These are phyloP conservation scores for Argopecten irradians DNA, from an alignment of 1,140 invertebrate genomes.

Conservation along the genomic window DNA sequence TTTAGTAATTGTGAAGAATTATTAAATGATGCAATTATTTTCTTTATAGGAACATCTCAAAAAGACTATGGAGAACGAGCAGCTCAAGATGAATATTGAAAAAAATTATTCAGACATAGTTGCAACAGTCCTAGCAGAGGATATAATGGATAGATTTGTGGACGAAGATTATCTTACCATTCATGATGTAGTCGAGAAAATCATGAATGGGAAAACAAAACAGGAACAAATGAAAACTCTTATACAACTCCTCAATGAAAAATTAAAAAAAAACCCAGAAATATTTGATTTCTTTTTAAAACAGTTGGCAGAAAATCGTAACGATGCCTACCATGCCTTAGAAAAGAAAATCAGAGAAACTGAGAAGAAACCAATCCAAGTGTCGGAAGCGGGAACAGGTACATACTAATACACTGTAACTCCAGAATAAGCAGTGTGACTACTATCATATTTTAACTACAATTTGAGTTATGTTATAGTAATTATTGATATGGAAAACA, in stretches of 20 bases:
- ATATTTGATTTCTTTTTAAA: not conserved
- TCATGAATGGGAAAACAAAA: not conserved
- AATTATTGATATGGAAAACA: too few relatives aligned
- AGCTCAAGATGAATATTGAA: not conserved
- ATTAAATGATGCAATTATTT: too few relatives aligned
- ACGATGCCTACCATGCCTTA: not conserved
- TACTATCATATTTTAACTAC: too few relatives aligned
- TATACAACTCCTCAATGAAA: not conserved
- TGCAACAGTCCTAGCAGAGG: not conserved
- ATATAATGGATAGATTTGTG: not conserved
- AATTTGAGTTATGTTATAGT: too few relatives aligned
- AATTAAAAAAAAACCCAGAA: not conserved
- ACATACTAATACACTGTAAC: too few relatives aligned
- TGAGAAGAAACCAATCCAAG: not conserved
- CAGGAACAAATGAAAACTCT: not conserved
- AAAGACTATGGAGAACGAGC: too few relatives aligned
- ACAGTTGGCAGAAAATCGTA: not conserved
- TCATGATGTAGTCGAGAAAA: not conserved
- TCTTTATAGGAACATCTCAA: too few relatives aligned
- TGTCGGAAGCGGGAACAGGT: not conserved
- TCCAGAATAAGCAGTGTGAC: too few relatives aligned
- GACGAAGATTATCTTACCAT: not conserved
- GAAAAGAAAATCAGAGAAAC: not conserved
- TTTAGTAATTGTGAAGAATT: too few relatives aligned
- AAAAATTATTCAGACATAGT: not conserved